These are phyloP conservation scores for Drosophila erecta DNA, from an alignment of 1,140 invertebrate genomes.

Conservation along the genomic window DNA sequence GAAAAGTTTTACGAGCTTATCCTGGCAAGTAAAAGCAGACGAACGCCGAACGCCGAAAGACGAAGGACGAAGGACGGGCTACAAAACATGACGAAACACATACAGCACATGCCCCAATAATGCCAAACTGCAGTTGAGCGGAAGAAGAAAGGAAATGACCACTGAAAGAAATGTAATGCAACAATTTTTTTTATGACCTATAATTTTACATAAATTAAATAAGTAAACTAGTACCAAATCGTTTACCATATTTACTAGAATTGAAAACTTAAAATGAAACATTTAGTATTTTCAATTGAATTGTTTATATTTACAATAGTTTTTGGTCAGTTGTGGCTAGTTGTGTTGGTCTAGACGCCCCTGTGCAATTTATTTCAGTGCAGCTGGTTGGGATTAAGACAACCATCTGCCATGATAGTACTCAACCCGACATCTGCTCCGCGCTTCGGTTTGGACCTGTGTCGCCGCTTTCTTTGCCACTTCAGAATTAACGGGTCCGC, in stretches of 20 bases:
- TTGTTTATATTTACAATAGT: neutral
- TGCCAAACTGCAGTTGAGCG: constrained; percentile 51
- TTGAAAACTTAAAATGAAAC: too few species aligned
- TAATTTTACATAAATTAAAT: too few species aligned
- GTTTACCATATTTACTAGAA: too few species aligned
- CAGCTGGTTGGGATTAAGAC: constrained; percentile 35
- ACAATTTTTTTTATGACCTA: too few species aligned
- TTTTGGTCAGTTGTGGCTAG: neutral
- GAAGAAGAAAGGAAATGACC: constrained; percentile 11
- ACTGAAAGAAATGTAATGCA: neutral
- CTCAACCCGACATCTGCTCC: constrained; percentile 14
- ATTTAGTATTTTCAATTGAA: too few species aligned
- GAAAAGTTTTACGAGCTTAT: constrained; percentile 80
- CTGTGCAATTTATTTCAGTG: neutral
- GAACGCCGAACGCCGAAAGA: constrained; percentile 13
- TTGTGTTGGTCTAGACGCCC: neutral
- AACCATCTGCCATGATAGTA: constrained; percentile 30
- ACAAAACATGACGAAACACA: constrained; percentile 67
- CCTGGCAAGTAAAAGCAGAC: constrained; percentile 35
- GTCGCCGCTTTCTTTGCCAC: constrained; percentile 10
- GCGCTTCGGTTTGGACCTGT: constrained; percentile 20
- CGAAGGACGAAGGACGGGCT: constrained; percentile 16
- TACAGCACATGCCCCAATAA: constrained; percentile 52
- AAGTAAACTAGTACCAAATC: too few species aligned
- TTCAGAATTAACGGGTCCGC: constrained; percentile 24